Base-by-base conservation (phyloP, 2,113 vertebrate genomes). In the Corydoras sp. region DNA sequence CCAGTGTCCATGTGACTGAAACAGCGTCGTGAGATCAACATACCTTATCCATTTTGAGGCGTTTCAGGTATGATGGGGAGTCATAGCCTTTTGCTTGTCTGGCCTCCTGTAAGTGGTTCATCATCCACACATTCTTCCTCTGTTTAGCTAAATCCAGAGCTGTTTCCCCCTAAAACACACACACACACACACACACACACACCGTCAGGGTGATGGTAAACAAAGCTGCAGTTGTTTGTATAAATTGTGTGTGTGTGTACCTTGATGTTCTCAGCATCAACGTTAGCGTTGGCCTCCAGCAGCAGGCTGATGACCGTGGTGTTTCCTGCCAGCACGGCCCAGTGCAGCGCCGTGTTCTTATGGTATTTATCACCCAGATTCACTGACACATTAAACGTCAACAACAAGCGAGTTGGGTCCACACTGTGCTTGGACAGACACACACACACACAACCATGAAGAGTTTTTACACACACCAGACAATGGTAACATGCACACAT, bases 331-430 rank as follows among this genome's bases (percentile, higher is more conserved):
- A 99, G 89, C 58, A 99, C 97, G 62, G 97, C 95, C 97, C 97
- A 99, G 78, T 99, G 97, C 83, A 99, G 80, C 60, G 96, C 94
- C 58, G 97, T 98, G 85, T 99, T 99, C 90, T 98, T 98, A 87
- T 99, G 97, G 81, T 97, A 98, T 81, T 99, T 99, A 91, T 99
- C 97, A 59, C 96, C 97, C 81, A 98, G 92, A 87, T 97, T 99
- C 81, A 99, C 93, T 0, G 96, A 98, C 82, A 98, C 97, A 76
- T 98, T 99, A 85, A 99, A 99, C 9, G 97, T 99, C 85, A 99
- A 92, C 30, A 98, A 90, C 75, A 99, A 91, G 75, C 97, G 90
- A 3, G 97, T 98, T 71, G 97, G 97, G 85, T 99, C 97, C 90
- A 99, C 95, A 77, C 97, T 98, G 81, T 71, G 85, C 5, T 29